phyloP scores from a whole-genome alignment of 2,797 vertebrate species.

The Parambassis ranga region DNA sequence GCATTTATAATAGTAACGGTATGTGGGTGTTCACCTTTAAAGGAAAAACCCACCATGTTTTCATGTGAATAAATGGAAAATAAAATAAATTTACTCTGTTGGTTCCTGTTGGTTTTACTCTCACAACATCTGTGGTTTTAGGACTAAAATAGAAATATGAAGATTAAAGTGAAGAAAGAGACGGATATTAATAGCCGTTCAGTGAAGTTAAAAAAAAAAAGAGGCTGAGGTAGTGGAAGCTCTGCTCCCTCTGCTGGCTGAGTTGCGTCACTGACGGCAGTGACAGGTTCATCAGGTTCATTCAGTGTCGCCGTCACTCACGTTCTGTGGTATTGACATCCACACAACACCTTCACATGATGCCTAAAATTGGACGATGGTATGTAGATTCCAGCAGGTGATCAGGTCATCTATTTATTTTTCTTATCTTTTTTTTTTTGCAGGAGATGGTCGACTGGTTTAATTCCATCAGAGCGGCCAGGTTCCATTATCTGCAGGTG shows the following conservation, averaged over 20 bases:
- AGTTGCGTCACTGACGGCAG: not conserved
- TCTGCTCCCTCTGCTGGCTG: constrained; percentile 64
- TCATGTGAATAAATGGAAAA: too few relatives aligned
- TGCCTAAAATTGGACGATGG: too few relatives aligned
- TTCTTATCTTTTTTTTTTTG: not conserved
- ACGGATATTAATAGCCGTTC: not conserved
- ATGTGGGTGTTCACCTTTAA: too few relatives aligned
- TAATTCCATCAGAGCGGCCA: constrained; percentile 94
- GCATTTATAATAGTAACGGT: too few relatives aligned
- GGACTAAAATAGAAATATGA: not conserved
- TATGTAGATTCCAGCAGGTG: not conserved
- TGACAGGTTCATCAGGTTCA: constrained; percentile 55
- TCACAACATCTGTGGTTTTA: not conserved
- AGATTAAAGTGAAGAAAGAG: not conserved
- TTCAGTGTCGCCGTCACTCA: constrained; percentile 11
- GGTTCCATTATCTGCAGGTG: constrained; percentile 97
- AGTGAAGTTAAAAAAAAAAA: not conserved
- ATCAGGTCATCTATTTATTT: too few relatives aligned
- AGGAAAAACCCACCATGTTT: too few relatives aligned
- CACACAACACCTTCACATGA: not conserved
- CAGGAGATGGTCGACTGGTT: constrained; percentile 99
- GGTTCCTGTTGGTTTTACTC: not conserved
- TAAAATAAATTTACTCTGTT: not conserved
- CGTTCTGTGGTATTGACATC: constrained; percentile 6
- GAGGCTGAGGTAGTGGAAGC: not conserved